phyloP scores from a whole-genome alignment of 2,797 vertebrate species.

The Myotis findleyi region DNA sequence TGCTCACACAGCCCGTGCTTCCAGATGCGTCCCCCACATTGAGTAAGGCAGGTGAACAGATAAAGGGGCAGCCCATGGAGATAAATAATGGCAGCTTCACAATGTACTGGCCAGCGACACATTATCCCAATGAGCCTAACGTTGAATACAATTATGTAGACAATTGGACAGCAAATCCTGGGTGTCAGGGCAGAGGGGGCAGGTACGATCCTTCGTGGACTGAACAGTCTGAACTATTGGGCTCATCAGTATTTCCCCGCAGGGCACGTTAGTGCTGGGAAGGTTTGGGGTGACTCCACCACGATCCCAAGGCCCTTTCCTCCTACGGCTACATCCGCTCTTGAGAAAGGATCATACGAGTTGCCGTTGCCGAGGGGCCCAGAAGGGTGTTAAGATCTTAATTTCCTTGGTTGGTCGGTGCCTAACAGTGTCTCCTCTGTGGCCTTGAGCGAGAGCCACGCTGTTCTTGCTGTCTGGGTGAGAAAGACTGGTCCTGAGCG shows the following conservation, averaged over 20 bases:
- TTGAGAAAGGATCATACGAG: background rate
- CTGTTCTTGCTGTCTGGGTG: background rate
- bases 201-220: background rate
- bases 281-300: background rate
- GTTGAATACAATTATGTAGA: background rate
- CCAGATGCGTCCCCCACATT: background rate
- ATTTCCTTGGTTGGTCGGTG: background rate
- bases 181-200: background rate
- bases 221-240: background rate
- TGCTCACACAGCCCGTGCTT: background rate
- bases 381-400: background rate
- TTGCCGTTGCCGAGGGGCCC: accelerated
- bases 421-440: background rate
- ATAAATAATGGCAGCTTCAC: background rate
- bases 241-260: background rate
- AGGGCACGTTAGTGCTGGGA: background rate
- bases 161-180: background rate
- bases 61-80: background rate
- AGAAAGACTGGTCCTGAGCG: background rate
- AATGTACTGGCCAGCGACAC: background rate
- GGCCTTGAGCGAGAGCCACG: background rate
- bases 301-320: background rate
- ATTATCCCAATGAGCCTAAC: background rate
- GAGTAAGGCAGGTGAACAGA: constrained; percentile 2
- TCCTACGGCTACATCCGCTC: background rate